Base-by-base conservation (phyloP, 2,797 vertebrate genomes). In the Cyprinodon diabolis region DNA sequence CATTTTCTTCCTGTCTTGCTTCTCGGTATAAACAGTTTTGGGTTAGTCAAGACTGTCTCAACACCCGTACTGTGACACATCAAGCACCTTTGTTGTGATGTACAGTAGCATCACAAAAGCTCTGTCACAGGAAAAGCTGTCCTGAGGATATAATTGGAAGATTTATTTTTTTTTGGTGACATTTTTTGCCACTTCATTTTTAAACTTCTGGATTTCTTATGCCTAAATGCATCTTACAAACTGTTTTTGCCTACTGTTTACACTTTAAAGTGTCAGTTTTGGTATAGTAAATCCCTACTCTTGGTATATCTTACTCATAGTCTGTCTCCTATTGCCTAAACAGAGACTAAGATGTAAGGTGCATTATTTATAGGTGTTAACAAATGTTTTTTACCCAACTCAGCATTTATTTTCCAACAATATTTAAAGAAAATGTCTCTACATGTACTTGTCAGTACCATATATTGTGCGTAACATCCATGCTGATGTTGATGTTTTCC, bases 401-500 rank as follows among this genome's bases (percentile, higher is more conserved):
- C n/a, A 37, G 8, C 43, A 55, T 81, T 79, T 75, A 35, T 65
- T 55, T n/a, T 62, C 74, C 52, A 56, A 75, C 71, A 8, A 35
- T 21, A 14, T 66, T 25, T 49, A 17, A 66, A 57, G 30, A 63
- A 57, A 68, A 49, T 49, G n/a, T 21, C 15, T 30, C 75, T 15
- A 62, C 15, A 51, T 52, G 1, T 21, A 25, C 21, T 13, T n/a
- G 45, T 55, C 40, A 71, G 2, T 74, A 51, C 40, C 12, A 71
- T 56, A 40, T 1, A 23, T 15, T 66, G n/a, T 76, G 3, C 13
- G n/a, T 4, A 72, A 30, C 52, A 10, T 55, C 55, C 71, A 72
- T 73, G 62, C 56, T 78, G 25, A 83, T 66, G 19, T 79, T 65
- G 73, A 2, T 78, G 8, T 89, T 52, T 80, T 83, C 56, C 4